A percentile compares a stretch with the other conserved stretches of the same genome.
Evolutionary conservation across 2,113 vertebrate species (phyloP).

Genomic region (Xerus inauris): DNA sequence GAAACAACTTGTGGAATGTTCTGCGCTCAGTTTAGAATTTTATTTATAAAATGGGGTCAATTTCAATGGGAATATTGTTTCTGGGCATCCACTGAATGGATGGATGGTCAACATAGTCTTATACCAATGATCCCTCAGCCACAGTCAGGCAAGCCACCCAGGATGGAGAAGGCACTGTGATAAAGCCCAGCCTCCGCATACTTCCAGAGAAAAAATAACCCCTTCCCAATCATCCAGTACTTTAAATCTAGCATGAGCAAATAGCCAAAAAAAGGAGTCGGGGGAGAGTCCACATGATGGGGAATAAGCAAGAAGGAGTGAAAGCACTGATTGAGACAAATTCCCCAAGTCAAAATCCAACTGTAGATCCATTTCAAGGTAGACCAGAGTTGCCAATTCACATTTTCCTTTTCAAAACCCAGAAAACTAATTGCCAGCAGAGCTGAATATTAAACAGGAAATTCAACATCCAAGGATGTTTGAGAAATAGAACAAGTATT

Average conservation of each 20-base stretch:
- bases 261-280: background rate
- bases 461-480: background rate
- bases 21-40: slow-evolving; percentile 59
- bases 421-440: slow-evolving; percentile 23
- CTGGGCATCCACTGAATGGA: background rate
- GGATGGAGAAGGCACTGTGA: background rate
- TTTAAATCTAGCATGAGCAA: background rate
- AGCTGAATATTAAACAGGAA: slow-evolving; percentile 23
- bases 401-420: slow-evolving; percentile 16
- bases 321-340: background rate
- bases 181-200: background rate
- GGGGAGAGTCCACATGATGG: rapidly evolving
- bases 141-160: background rate
- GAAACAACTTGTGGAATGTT: slow-evolving; percentile 56
- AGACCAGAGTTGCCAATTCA: slow-evolving; percentile 1
- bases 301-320: background rate
- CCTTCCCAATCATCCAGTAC: background rate
- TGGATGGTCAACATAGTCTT: background rate
- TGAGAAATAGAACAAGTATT: background rate
- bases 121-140: background rate
- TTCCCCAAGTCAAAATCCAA: background rate
- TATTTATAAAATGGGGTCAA: slow-evolving; percentile 66
- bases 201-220: background rate
- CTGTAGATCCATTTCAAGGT: background rate
- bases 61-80: slow-evolving; percentile 5